Evolutionary conservation across 1,140 invertebrate genomes (phyloP).

Genomic region (Drosophila burlai): DNA sequence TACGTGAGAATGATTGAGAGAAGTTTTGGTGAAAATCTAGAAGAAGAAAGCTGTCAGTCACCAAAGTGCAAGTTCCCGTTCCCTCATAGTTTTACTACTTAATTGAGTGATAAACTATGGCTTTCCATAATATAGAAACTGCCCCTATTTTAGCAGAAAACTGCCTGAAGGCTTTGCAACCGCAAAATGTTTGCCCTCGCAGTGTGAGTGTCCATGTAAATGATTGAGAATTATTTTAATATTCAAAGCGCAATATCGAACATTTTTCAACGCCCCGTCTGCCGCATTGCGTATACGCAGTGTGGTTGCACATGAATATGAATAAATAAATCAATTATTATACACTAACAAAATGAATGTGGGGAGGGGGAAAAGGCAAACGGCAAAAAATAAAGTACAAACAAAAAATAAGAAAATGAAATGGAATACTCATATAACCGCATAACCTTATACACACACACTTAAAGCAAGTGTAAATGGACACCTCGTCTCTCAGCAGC

Average conservation of each 20-base stretch:
- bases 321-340: constrained; percentile 58
- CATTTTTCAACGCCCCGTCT: constrained; percentile 20
- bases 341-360: constrained; percentile 30
- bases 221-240: constrained; percentile 39
- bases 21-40: constrained; percentile 8
- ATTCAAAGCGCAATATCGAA: constrained; percentile 36
- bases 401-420: constrained; percentile 22
- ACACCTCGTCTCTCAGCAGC: constrained; percentile 21
- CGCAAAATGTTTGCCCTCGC: constrained; percentile 6
- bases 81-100: background rate
- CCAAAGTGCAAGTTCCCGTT: background rate
- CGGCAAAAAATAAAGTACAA: constrained; percentile 29
- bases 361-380: background rate
- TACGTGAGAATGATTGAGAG: constrained; percentile 29
- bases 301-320: constrained; percentile 42
- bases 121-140: background rate
- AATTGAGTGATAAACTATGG: background rate
- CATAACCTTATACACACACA: constrained; percentile 35
- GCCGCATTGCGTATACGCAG: constrained; percentile 67
- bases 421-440: constrained; percentile 21
- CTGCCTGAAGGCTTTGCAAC: background rate
- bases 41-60: constrained; percentile 7
- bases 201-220: background rate
- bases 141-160: background rate
- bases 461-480: constrained; percentile 33